A percentile compares a stretch with the other conserved stretches of the same genome.
phyloP scores from a whole-genome alignment of 2,113 vertebrate genomes.

The Spizaetus ornatus region DNA sequence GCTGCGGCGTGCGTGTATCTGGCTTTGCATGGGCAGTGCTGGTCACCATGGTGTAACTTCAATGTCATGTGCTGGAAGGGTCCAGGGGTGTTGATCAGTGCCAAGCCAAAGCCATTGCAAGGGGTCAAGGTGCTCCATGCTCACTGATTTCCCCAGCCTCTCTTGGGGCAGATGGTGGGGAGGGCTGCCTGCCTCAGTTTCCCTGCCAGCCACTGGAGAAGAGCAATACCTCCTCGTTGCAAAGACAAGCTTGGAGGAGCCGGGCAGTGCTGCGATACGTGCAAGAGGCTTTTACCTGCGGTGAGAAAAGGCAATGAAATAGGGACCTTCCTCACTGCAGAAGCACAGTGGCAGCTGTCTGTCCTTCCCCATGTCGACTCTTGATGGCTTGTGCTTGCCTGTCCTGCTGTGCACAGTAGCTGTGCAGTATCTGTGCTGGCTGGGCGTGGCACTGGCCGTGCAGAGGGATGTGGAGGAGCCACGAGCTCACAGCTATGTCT shows the following conservation, averaged over 20 bases:
- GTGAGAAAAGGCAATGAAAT: background rate
- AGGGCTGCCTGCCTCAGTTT: background rate
- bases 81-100: background rate
- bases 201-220: background rate
- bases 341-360: background rate
- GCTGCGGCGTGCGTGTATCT: background rate
- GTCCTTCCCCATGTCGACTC: fast-evolving
- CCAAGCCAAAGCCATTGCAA: background rate
- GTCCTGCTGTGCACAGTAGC: background rate
- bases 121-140: background rate
- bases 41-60: fast-evolving
- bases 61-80: background rate
- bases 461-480: background rate
- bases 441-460: background rate
- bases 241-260: background rate
- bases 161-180: background rate
- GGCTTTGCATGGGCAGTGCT: background rate
- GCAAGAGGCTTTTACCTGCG: background rate
- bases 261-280: fast-evolving
- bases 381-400: background rate
- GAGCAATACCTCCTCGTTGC: background rate
- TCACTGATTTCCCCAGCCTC: background rate
- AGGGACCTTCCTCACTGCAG: background rate
- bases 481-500: fast-evolving
- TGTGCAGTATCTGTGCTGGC: background rate